Base-by-base conservation (phyloP, 2,113 vertebrate species). In the Centropus unirufus region DNA sequence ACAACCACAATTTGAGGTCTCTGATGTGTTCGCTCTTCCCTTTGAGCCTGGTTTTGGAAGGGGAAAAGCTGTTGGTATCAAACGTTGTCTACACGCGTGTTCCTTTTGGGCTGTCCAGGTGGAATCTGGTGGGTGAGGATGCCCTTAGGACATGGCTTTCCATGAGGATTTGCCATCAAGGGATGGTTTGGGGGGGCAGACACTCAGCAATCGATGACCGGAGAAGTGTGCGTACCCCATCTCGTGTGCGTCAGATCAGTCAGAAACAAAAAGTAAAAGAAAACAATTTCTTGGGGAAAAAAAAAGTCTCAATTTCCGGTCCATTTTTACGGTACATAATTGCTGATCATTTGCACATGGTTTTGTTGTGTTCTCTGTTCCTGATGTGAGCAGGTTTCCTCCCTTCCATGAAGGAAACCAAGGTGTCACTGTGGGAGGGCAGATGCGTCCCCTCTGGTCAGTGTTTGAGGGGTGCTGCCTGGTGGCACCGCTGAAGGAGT, bases 1-100 rank as follows among this genome's bases (percentile, higher is more conserved):
- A 80, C 82, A 92, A 89, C 92, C 94, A 92, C 92, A 95, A 92
- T 93, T 89, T 87, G 67, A 79, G 81, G 92, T 83, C 46, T 7
- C 39, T n/a, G 19, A 57, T 2, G 4, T 6, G 32, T 36, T 83
- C 8, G 0, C 29, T 46, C 34, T n/a, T 59, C 46, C 55, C 34
- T 55, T 46, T 32, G 21, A 72, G 58, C 46, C 46, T 52, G 78
- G 10, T 36, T 58, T 73, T 54, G 61, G 55, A 46, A 42, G 49
- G 49, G 59, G 54, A 46, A 16, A 57, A 27, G 7, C 8, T 21
- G 8, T 14, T 23, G 4, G 32, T 12, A 14, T 34, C 46, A 2
- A 46, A 36, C 14, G 39, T 58, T 21, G 2, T 11, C 42, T 5
- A 16, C 19, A 2, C 6, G 67, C 26, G 0, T 6, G 61, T 26